Percentiles rank a stretch among this genome's conserved stretches.
Evolutionary conservation across 2,797 vertebrate species (phyloP).

Genomic region (Podargus strigoides): DNA sequence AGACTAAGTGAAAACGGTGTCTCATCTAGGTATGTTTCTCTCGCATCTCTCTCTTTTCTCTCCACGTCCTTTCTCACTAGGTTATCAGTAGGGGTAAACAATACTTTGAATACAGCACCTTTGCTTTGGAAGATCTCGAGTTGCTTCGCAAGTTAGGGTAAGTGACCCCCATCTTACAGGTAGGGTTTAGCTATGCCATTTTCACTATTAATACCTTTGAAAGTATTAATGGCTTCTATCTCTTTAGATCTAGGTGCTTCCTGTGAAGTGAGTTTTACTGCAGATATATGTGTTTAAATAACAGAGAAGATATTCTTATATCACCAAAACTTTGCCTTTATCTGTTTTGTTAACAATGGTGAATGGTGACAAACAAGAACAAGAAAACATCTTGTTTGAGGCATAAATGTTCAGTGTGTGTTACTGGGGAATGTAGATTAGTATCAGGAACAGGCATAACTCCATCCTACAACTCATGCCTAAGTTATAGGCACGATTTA

Average conservation of each 20-base stretch:
- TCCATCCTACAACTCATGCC: neutral
- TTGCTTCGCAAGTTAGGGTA: conserved; percentile 32
- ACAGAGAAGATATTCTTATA: neutral
- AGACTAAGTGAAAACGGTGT: neutral
- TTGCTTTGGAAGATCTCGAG: neutral
- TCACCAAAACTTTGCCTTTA: neutral
- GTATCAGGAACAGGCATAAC: neutral
- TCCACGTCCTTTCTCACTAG: neutral
- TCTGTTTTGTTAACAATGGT: neutral
- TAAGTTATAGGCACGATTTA: neutral
- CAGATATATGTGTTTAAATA: neutral
- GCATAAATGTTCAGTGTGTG: neutral
- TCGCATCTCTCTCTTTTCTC: neutral
- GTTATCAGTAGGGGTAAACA: neutral
- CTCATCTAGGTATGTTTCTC: neutral
- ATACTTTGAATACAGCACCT: neutral
- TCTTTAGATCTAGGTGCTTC: neutral
- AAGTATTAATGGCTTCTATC: neutral
- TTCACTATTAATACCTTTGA: neutral
- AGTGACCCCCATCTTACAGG: neutral
- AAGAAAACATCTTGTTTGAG: neutral
- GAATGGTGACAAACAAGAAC: neutral
- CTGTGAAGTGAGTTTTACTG: neutral
- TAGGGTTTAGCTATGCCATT: neutral
- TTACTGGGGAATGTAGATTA: neutral